phyloP scores from a whole-genome alignment of 1,140 invertebrate genomes.

The Fopius arisanus region DNA sequence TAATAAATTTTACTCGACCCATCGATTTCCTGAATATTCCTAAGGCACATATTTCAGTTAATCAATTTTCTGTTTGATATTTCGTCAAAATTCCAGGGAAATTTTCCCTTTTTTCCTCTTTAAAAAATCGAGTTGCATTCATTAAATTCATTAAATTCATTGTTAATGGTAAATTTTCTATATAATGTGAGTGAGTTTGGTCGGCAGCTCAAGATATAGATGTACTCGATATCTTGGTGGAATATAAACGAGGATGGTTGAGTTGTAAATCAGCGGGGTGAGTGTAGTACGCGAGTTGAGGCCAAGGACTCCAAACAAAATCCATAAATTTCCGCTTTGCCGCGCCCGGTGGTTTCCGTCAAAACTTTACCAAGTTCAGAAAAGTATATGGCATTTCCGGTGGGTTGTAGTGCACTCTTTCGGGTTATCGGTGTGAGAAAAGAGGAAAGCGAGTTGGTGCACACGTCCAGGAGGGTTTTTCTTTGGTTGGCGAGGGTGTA shows the following conservation, averaged over 20 bases:
- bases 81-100: too few relatives aligned
- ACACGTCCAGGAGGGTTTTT: background rate
- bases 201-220: conserved; percentile 21
- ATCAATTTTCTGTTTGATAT: too few relatives aligned
- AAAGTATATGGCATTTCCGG: conserved; percentile 58
- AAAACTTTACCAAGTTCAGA: conserved; percentile 60
- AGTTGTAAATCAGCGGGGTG: conserved; percentile 54
- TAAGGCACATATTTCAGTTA: too few relatives aligned
- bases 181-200: conserved; percentile 13
- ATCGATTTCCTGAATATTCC: too few relatives aligned
- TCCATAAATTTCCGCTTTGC: conserved; percentile 62
- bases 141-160: background rate
- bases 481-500: background rate
- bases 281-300: conserved; percentile 28
- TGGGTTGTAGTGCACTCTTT: conserved; percentile 18
- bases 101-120: too few relatives aligned
- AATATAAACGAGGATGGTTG: conserved; percentile 40
- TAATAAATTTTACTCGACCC: too few relatives aligned
- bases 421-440: conserved; percentile 14
- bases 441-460: background rate
- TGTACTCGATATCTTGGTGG: conserved; percentile 25
- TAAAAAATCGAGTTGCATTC: too few relatives aligned
- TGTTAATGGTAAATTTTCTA: too few relatives aligned
- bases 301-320: conserved; percentile 60
- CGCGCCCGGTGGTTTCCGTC: conserved; percentile 60